Conservation (phyloP, 2,888 invertebrate species). For the Autographa pulchrina region DNA sequence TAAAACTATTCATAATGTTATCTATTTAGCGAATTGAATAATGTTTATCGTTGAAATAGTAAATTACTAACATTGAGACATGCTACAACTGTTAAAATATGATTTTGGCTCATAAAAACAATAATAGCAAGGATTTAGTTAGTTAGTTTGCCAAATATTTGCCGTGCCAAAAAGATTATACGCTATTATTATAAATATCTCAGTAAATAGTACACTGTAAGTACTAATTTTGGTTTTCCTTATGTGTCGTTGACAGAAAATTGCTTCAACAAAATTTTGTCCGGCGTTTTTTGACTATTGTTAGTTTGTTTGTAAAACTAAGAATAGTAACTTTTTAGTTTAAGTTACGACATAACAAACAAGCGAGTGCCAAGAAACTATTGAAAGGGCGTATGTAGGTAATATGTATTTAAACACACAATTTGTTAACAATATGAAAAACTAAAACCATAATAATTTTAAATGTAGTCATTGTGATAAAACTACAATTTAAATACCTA, state of each 20-base stretch:
- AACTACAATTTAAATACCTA: no score
- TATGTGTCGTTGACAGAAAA: constrained; percentile 16
- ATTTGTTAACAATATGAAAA: no score
- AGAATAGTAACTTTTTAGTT: no score
- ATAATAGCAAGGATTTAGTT: neutral
- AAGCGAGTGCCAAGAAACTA: no score
- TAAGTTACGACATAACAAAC: no score
- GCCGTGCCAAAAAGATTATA: neutral
- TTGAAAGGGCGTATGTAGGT: no score
- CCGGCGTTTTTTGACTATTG: neutral
- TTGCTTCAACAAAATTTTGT: constrained; percentile 8
- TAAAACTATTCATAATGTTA: neutral
- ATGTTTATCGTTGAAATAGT: neutral
- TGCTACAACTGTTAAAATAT: neutral
- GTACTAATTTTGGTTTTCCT: neutral
- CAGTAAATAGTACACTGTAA: neutral
- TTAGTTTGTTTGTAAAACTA: no score
- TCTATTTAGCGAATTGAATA: neutral
- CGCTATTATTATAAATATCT: neutral
- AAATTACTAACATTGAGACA: neutral
- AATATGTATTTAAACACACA: no score
- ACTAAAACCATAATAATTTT: no score
- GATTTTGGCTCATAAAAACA: neutral
- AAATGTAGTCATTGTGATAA: no score
- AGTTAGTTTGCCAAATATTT: neutral